Base-by-base conservation (phyloP, 2,113 vertebrate genomes). In the Erpornis zantholeuca region DNA sequence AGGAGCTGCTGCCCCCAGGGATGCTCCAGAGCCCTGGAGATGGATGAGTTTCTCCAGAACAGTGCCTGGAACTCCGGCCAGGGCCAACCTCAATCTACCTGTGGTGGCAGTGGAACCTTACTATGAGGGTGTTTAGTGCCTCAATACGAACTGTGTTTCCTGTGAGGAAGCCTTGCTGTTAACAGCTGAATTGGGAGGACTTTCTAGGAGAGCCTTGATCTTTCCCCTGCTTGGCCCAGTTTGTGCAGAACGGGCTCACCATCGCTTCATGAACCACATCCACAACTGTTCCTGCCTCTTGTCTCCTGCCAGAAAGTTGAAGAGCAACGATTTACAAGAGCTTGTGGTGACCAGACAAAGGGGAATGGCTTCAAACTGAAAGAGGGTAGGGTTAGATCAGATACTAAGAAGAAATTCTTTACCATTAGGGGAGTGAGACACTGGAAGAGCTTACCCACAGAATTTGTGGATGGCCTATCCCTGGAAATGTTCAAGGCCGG, bases 51-150 rank as follows among this genome's bases (percentile, higher is more conserved):
- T 56, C 87, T 87, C 73, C 89, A 56, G 44, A 86, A 59, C 38
- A 42, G 47, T 6, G 8, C 42, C 56, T 71, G 73, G 44, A 61
- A 24, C 33, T 35, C 24, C 1, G 22, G 52, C 56, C 70, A 49
- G 49, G 36, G 20, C 59, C 56, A 75, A 86, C 44, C 33, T 35
- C 42, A 68, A 10, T 19, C 52, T 27, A 12, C 20, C n/a, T 1
- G 0, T 9, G 19, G 65, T 8, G 33, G 47, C 60, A 31, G 38
- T 0, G 1, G 68, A 24, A 71, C 3, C 6, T 6, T 59, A 54
- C 7, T 8, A 6, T 0, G 2, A 60, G 12, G 19, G 35, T 9
- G 4, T 47, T 42, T 4, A 29, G 47, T 4, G 10, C 7, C 65
- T 71, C n/a, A 35, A 9, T 6, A 13, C 3, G 28, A 72, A 40